A percentile compares a stretch with the other conserved stretches of the same genome.
Evolutionary conservation across 2,113 vertebrate species (phyloP).

Genomic region (Hydropotes inermis): DNA sequence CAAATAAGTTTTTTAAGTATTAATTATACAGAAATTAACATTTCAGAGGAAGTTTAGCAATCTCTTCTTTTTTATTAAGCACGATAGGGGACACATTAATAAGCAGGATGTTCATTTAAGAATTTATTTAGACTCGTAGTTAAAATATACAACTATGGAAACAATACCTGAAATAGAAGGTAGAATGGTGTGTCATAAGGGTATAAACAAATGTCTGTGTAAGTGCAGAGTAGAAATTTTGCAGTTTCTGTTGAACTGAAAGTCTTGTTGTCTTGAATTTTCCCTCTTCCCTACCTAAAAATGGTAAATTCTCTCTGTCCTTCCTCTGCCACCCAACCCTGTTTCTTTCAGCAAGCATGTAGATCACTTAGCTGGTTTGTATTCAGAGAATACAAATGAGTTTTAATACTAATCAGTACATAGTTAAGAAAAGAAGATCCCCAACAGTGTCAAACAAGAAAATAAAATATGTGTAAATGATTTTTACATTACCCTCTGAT

Average conservation of each 20-base stretch:
- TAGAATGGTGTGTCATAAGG: not conserved
- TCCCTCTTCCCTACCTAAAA: not conserved
- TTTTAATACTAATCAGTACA: not conserved
- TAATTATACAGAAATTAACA: slow-evolving; percentile 11
- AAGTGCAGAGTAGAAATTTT: not conserved
- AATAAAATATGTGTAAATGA: not conserved
- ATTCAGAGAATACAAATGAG: not conserved
- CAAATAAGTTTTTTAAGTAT: not conserved
- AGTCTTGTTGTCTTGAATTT: not conserved
- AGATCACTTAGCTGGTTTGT: not conserved
- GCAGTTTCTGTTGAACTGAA: not conserved
- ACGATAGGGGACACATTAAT: not conserved
- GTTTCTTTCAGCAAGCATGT: not conserved
- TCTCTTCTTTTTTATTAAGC: not conserved
- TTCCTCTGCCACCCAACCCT: not conserved
- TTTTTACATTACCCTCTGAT: not conserved
- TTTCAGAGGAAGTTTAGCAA: not conserved
- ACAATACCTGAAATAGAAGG: not conserved
- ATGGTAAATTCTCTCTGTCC: not conserved
- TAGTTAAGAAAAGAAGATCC: not conserved
- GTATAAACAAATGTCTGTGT: not conserved
- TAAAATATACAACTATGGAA: not conserved
- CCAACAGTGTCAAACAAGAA: not conserved
- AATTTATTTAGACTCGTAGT: not conserved
- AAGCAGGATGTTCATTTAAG: not conserved